Evolutionary conservation across 2,797 vertebrate species (phyloP).

Genomic region (Hafferia zeledoni): DNA sequence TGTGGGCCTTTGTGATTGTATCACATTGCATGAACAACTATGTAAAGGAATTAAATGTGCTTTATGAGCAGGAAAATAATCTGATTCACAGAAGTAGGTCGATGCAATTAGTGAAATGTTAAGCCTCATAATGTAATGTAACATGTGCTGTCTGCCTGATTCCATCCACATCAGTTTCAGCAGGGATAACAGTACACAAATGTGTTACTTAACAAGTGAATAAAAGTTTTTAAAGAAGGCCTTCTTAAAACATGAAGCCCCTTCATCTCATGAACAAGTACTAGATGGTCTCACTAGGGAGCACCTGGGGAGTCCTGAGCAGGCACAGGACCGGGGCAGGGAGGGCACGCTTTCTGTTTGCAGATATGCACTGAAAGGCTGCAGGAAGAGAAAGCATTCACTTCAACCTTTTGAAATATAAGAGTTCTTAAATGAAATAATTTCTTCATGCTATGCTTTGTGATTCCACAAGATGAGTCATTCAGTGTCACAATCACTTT

Average conservation of each 20-base stretch:
- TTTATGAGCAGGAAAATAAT: neutral
- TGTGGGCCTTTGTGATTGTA: neutral
- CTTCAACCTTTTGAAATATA: neutral
- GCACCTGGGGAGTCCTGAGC: fast-evolving
- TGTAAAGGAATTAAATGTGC: neutral
- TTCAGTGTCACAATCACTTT: neutral
- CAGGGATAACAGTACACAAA: neutral
- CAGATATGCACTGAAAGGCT: neutral
- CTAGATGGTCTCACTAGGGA: neutral
- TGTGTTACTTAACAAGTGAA: neutral
- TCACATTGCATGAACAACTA: neutral
- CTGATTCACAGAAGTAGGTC: constrained; percentile 27
- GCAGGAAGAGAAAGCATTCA: neutral
- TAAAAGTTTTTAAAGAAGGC: neutral
- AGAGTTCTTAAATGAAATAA: neutral
- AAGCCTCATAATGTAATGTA: neutral
- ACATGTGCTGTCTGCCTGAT: neutral
- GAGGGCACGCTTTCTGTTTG: neutral
- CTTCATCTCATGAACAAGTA: neutral
- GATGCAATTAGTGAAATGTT: constrained; percentile 33
- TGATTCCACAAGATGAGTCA: neutral
- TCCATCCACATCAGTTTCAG: neutral
- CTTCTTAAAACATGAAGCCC: neutral
- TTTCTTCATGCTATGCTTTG: neutral
- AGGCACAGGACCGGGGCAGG: neutral